Evolutionary conservation across 2,113 vertebrate species (phyloP), one percentile per base, ranked within the genome.

Genomic region (Scomber scombrus): DNA sequence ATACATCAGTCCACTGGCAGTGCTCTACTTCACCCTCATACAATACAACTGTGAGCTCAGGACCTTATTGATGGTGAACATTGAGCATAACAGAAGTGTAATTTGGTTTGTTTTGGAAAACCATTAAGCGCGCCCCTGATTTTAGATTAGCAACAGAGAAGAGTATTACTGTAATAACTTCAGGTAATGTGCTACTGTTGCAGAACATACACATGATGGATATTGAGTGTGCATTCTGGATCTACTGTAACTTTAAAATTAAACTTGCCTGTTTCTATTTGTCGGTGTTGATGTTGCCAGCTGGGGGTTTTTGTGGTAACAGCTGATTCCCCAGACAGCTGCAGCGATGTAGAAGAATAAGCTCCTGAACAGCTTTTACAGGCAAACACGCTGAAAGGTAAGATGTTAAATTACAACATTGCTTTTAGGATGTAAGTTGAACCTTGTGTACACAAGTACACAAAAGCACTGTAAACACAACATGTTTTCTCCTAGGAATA

Each of bases 311-410:
- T 62, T 40, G 60, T 65, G n/a, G 50, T 16, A 85, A 80, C 71
- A 85, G 79, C 62, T 76, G 75, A 84, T 81, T 87, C 80, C 75
- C 80, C 19, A 71, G 78, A 80, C 81, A 77, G 80, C 80, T 77
- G 69, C 80, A 50, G 65, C 12, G 55, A 71, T 79, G 76, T 55
- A 78, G 71, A 49, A 78, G 71, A 71, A 70, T 47, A 52, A 65
- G 55, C 79, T 80, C 47, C 56, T 49, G 23, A 88, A 51, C 64
- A 72, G 79, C 67, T 85, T 82, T 69, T 63, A 61, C 45, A 75
- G 46, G 57, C 68, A 83, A 88, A 85, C 65, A 86, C 21, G 84
- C 57, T 64, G 67, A 82, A 83, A 79, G 73, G 70, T 86, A 85
- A 67, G 57, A 72, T 34, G 80, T 67, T 71, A 71, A 81, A 89